Percentiles rank a stretch among this genome's conserved stretches.
These are phyloP conservation scores for Sesamia inferens DNA, from an alignment of 2,888 invertebrate genomes.

Conservation along the genomic window DNA sequence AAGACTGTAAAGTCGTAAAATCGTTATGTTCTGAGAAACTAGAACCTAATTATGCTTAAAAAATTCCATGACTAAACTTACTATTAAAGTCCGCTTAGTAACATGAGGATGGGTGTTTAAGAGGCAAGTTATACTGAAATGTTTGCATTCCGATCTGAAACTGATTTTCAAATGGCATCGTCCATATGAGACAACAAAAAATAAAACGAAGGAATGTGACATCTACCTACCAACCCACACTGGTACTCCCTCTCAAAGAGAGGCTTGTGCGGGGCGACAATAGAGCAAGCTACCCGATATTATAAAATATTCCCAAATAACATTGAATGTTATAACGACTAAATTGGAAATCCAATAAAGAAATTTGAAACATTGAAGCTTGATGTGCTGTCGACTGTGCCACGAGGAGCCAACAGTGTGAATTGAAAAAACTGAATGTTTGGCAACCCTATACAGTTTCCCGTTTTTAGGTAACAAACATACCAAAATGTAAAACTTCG, in stretches of 20 bases:
- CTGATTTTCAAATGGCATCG: neutral
- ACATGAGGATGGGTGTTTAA: conserved; percentile 3
- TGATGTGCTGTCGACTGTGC: too few species aligned
- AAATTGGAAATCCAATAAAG: too few species aligned
- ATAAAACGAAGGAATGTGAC: neutral
- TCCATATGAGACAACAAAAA: neutral
- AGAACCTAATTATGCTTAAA: neutral
- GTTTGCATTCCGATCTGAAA: neutral
- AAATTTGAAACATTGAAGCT: too few species aligned
- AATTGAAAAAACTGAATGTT: neutral
- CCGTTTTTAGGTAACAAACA: conserved; percentile 58
- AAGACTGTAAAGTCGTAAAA: conserved; percentile 22
- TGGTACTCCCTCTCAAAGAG: neutral
- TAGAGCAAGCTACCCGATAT: too few species aligned
- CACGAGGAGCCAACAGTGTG: neutral
- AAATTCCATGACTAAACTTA: conserved; percentile 6
- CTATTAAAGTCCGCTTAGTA: neutral
- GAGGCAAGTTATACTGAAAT: neutral
- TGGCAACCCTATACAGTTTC: conserved; percentile 56
- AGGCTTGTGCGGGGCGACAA: neutral
- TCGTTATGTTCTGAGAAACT: conserved; percentile 20
- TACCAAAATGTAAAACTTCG: conserved; percentile 55
- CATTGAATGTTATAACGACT: too few species aligned
- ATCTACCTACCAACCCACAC: neutral
- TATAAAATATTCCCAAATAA: too few species aligned